Base-by-base conservation (phyloP, 2,113 vertebrate species). In the Microtus richardsoni region DNA sequence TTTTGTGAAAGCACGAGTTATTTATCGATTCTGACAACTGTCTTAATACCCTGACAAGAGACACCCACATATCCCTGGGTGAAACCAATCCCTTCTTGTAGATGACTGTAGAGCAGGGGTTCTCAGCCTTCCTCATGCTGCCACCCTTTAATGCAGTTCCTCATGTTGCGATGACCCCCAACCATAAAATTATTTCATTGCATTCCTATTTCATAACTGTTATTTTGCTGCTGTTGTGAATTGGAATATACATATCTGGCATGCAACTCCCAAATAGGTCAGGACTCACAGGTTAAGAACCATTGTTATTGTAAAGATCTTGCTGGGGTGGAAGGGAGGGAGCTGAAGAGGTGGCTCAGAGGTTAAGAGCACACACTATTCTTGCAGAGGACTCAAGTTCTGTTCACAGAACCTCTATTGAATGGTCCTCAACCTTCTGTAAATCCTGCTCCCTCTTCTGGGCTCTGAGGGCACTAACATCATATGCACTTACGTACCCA, bases 11-110 rank as follows among this genome's bases (percentile, higher is more conserved):
- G 49, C 79, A 3, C 26, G 52, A 82, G 88, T 89, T 97, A 97
- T 89, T 96, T 97, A 87, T 87, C 91, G 64, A 66, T 95, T 90
- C 79, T 93, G 78, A 95, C 86, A 95, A 95, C 62, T 77, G 75
- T 93, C 94, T 94, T 95, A 97, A 94, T 83, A 91, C 22, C 52
- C 39, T 84, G 82, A 66, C 28, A 89, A 93, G 74, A 95, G 74
- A 88, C 4, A 64, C 41, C 64, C 36, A 75, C 36, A 66, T 39
- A 54, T 52, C 41, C 68, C 36, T 75, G 80, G 79, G 71, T 41
- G 33, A 91, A 95, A 70, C 44, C 91, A 83, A 54, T 89, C 73
- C 64, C 84, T 93, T 88, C 84, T 19, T 60, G 54, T 5, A 87
- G 54, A 52, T 11, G 24, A 78, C 83, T 82, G 39, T 58, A 66